Evolutionary conservation across 1,140 invertebrate genomes (phyloP), one percentile per base, ranked within the genome.

Genomic region (Brachystomella parvula): DNA sequence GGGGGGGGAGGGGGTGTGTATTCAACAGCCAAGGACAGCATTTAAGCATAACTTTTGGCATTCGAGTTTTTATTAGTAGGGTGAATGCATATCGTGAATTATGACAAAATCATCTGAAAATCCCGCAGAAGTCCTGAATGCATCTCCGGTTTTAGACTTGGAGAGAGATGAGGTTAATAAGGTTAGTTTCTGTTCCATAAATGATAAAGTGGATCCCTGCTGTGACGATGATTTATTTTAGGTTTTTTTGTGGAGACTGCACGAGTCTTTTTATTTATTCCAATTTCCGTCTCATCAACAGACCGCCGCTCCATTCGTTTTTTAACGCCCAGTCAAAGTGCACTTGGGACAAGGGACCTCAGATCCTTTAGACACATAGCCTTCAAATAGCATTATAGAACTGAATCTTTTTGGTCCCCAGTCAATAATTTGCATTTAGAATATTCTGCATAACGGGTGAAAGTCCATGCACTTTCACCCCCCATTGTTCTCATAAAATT

Each of bases 101-200:
- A n/a, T n/a, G n/a, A n/a, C n/a, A n/a, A n/a, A n/a, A n/a, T n/a
- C n/a, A n/a, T n/a, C n/a, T n/a, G n/a, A n/a, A n/a, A 44, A 44
- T 44, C 9, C 39, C n/a, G 39, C 9, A 44, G n/a, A 44, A 44
- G 39, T 44, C 31, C 12, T 60, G 58, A 32, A 26, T 60, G 58
- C 31, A 60, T 28, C 31, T 60, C 58, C 58, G 58, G 58, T 60
- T 30, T 6, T 56, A 15, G 21, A 15, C 53, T n/a, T n/a, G n/a
- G n/a, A n/a, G 39, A 44, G 24, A 33, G 58, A 60, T 12, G 58
- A 60, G 58, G 58, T 60, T 60, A 60, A 60, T 60, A 60, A 60
- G 58, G 58, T 60, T 60, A 60, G 28, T 12, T 28, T 28, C 29
- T 15, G 53, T 57, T 60, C 29, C 58, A 21, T 24, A 44, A 15